Base-by-base conservation (phyloP, 2,888 invertebrate genomes). In the Perithous albicinctus region DNA sequence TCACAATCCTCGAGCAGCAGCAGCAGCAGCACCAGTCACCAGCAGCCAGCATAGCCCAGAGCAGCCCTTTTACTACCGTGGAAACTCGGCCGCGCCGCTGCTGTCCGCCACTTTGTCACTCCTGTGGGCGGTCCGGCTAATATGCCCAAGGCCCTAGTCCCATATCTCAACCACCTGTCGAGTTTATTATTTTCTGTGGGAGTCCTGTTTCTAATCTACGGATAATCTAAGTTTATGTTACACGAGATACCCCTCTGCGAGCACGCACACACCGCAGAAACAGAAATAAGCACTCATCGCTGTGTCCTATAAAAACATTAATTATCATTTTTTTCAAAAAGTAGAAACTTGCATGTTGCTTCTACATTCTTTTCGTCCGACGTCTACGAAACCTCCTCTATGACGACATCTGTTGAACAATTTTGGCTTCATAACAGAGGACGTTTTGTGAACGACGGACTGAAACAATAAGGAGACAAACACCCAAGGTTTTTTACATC, bases 131-230 rank as follows among this genome's bases (percentile, higher is more conserved):
- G 79, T 82, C 82, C 73, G 46, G 69, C 79, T 84, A 84, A 84
- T 81, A 79, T 77, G 79, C 76, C 76, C 74, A 66, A 74, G 76
- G 70, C 67, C 77, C 64, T n/a, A 38, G 38, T 26, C 61, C 72
- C 79, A 54, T 81, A 83, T 79, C 82, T 84, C 84, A 82, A 84
- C 84, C 84, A 84, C 84, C 82, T 84, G 84, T 82, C 84, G 82
- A 80, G 82, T 77, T 76, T 81, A 78, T 84, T 79, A 84, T 84
- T 79, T 59, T 80, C 73, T 41, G 54, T 73, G 63, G 46, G 59
- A 81, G 63, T 69, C 74, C 61, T 54, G 56, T 80, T 70, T 79
- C 76, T 83, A 67, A 83, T 83, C 78, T 72, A 80, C 74, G 74
- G 41, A 78, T 78, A 73, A 83, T 78, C 80, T 59, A 61, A 74